These are phyloP conservation scores for Ichneumoninae sp. DNA, from an alignment of 2,888 invertebrate species.

Conservation along the genomic window DNA sequence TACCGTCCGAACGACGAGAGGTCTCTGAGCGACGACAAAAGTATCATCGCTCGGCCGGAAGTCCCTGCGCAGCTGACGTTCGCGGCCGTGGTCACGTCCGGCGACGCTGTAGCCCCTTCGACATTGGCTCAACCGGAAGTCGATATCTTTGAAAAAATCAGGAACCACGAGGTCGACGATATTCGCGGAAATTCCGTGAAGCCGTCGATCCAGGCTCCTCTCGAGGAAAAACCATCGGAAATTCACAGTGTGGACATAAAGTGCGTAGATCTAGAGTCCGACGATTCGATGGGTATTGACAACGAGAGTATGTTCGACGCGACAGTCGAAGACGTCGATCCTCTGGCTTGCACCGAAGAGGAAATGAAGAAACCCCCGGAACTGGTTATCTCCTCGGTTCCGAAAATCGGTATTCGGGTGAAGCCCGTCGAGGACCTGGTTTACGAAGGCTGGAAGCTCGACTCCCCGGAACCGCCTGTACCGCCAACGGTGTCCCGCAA, in stretches of 20 bases:
- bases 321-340: conserved; percentile 79
- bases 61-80: conserved; percentile 37
- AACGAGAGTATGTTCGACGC: conserved; percentile 72
- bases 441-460: conserved; percentile 80
- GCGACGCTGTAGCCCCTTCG: conserved; percentile 14
- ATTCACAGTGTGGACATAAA: conserved; percentile 73
- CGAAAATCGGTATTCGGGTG: conserved; percentile 76
- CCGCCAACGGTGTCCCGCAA: conserved; percentile 75
- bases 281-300: conserved; percentile 76
- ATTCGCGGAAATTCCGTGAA: conserved; percentile 55
- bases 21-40: conserved; percentile 19
- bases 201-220: conserved; percentile 9
- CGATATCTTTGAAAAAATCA: conserved; percentile 73
- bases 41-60: conserved; percentile 3
- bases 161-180: conserved; percentile 56
- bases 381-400: conserved; percentile 53
- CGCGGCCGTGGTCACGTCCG: conserved; percentile 5
- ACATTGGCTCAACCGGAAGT: conserved; percentile 15
- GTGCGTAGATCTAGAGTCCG: conserved; percentile 69
- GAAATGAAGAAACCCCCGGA: conserved; percentile 66
- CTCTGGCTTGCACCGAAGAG: conserved; percentile 79
- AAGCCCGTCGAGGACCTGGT: conserved; percentile 80
- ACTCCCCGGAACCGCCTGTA: conserved; percentile 63
- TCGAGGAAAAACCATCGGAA: conserved; percentile 61
- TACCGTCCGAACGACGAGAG: conserved; percentile 51